Base-by-base conservation (phyloP, 2,797 vertebrate genomes). In the Tangara arthus region DNA sequence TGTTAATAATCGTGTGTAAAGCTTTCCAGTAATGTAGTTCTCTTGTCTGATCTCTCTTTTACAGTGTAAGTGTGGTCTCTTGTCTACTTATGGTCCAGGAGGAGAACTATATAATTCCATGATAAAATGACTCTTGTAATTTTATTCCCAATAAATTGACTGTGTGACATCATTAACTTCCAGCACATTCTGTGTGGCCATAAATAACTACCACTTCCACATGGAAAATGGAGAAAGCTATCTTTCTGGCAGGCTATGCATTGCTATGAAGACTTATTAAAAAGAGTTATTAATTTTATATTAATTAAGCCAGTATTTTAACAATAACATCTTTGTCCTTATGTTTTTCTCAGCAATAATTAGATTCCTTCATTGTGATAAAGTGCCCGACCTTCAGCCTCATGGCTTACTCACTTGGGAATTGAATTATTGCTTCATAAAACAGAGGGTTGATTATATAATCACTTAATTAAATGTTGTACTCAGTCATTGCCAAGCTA, bases 381-480 rank as follows among this genome's bases (percentile, higher is more conserved):
- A 96, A 97, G 94, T 95, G 79, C 89, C 80, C 12, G 2, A 91
- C 88, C 90, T 96, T 95, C 53, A 8, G 94, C 69, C 87, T 97
- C 90, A 44, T 89, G 89, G 83, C 91, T 97, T 96, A 87, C 56
- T 87, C 94, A 93, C 90, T 96, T 88, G 88, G 88, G 96, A 96
- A 95, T 65, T 97, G 93, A 96, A 93, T 96, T 95, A 97, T 95
- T 92, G 93, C 93, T 96, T 96, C 95, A 93, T 96, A 95, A 96
- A 97, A 93, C 86, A 92, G 93, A 96, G 93, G 78, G 77, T 47
- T 96, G 96, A 96, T 97, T 97, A 96, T 95, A 93, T 96, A 97
- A 97, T 97, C 96, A 96, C 95, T 97, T 97, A 97, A 97, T 97
- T 96, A 97, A 97, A 97, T 94, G 94, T 92, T 97, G 90, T 64